Base-by-base conservation (phyloP, 2,113 vertebrate species). In the Scortum barcoo region DNA sequence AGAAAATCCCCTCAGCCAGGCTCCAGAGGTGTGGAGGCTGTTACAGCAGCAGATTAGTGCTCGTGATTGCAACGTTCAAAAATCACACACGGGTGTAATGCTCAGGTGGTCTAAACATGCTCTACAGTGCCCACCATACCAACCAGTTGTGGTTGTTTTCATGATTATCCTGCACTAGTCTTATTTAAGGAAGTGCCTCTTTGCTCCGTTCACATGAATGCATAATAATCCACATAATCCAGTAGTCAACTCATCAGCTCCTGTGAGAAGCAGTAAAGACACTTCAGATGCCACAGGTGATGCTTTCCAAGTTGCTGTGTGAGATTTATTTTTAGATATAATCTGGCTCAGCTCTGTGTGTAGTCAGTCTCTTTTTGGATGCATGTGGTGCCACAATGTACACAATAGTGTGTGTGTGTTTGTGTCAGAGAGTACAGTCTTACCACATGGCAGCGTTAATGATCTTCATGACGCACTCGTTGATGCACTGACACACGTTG, bases 401-500 rank as follows among this genome's bases (percentile, higher is more conserved):
- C 44, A 48, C 13, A 46, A 53, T 50, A 16, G 48, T 42, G 33
- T 24, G 30, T 17, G 40, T 46, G 8, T 44, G 33, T 62, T 26
- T 60, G 26, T 40, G 30, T 22, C 61, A 53, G 42, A 7, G 5
- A 19, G 58, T 33, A 28, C 22, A 10, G 28, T 9, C 90, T 83
- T 51, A 97, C 97, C 97, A 97, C 69, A 97, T 97, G 0, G 96
- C 97, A 26, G 97, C 95, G 0, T 97, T 96, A 75, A 97, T 96
- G 33, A 97, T 96, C 93, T 97, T 96, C 97, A 97, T 97, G 1
- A 97, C 96, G 1, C 96, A 97, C 84, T 97, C 97, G 0, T 97
- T 97, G 78, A 97, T 94, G 28, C 97, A 97, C 93, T 97, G 96
- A 82, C 97, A 97, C n/a, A 97, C 96, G 1, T 95, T 97, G 4